Conservation (phyloP, 2,797 vertebrate species). For the Acanthis flammea region DNA sequence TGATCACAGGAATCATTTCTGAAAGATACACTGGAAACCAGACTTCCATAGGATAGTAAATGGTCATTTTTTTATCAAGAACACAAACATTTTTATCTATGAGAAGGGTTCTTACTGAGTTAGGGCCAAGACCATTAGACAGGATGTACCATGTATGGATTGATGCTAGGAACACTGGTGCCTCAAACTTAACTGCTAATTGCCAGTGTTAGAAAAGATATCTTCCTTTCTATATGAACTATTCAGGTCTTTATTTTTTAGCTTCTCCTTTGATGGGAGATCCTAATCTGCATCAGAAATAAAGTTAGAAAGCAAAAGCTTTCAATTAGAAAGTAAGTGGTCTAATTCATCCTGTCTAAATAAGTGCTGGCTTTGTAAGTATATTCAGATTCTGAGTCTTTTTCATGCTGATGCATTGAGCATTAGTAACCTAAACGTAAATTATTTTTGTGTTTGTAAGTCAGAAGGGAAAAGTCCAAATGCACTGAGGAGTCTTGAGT, state of each 20-base stretch:
- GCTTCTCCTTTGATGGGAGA: not conserved
- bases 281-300: not conserved
- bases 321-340: not conserved
- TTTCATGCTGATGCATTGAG: not conserved
- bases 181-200: not conserved
- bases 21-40: not conserved
- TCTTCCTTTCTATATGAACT: not conserved
- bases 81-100: not conserved
- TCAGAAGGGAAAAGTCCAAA: not conserved
- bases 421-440: not conserved
- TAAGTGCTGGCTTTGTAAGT: not conserved
- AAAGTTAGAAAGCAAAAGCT: not conserved
- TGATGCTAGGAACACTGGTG: not conserved
- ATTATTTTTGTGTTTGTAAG: not conserved
- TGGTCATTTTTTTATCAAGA: not conserved
- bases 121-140: not conserved
- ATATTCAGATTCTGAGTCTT: not conserved
- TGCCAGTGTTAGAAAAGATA: not conserved
- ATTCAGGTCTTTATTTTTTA: not conserved
- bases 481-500: not conserved
- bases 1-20: not conserved
- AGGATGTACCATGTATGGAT: not conserved
- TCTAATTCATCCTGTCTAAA: not conserved
- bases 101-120: not conserved
- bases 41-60: not conserved